Evolutionary conservation across 2,888 invertebrate species (phyloP).

Genomic region (Mythimna albipuncta): DNA sequence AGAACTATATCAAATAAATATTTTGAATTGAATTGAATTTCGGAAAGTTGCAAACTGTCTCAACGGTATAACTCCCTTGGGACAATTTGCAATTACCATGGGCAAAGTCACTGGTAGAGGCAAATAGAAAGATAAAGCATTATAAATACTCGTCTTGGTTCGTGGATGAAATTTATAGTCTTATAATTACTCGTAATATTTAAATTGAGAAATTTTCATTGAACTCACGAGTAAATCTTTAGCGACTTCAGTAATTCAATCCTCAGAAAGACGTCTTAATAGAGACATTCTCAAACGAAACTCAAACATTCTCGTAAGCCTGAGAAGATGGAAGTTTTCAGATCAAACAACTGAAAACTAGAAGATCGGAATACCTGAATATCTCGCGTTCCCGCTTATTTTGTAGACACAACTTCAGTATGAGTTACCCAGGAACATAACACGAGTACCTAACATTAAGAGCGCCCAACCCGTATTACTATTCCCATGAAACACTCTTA

Average conservation of each 20-base stretch:
- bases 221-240: background rate
- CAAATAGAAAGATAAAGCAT: background rate
- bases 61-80: too few relatives aligned
- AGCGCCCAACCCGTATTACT: too few relatives aligned
- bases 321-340: slow-evolving; percentile 29
- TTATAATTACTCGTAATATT: background rate
- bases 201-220: background rate
- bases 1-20: too few relatives aligned
- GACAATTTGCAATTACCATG: too few relatives aligned
- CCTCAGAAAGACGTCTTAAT: background rate
- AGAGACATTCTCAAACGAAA: background rate
- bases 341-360: slow-evolving; percentile 32
- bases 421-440: slow-evolving; percentile 19
- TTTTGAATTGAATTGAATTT: too few relatives aligned
- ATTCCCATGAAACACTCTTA: too few relatives aligned
- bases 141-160: background rate
- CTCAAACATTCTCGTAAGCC: slow-evolving; percentile 12
- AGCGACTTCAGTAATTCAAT: background rate
- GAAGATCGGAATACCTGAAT: slow-evolving; percentile 3
- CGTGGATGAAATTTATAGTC: too few relatives aligned
- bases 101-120: too few relatives aligned
- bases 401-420: slow-evolving; percentile 14
- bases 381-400: background rate
- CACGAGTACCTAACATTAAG: slow-evolving; percentile 42
- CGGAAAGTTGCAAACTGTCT: too few relatives aligned